Conservation (phyloP, 1,140 invertebrate genomes). For the Drosophila teissieri region DNA sequence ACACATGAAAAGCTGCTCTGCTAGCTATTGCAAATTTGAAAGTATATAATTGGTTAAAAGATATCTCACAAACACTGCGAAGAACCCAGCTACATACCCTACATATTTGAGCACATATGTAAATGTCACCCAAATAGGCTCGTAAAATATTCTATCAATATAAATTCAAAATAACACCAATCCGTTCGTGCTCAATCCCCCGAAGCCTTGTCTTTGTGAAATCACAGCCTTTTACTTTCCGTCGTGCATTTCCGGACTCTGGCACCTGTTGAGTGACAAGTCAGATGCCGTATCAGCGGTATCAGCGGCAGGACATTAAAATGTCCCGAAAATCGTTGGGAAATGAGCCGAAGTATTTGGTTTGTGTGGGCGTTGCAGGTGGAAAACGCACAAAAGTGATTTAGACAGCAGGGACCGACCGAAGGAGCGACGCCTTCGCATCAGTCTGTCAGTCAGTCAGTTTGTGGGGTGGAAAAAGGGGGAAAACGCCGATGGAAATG, state of each 20-base stretch:
- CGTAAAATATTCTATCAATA: not conserved
- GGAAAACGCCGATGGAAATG: conserved; percentile 14
- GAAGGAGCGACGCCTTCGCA: conserved; percentile 53
- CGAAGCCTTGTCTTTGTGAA: not conserved
- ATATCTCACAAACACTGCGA: not conserved
- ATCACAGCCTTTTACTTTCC: not conserved
- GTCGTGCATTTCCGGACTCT: conserved; percentile 10
- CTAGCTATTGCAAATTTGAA: too few relatives aligned
- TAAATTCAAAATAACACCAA: conserved; percentile 5
- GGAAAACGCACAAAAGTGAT: conserved; percentile 81
- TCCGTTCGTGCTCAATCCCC: not conserved
- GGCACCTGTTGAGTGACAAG: conserved; percentile 33
- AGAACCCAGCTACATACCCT: not conserved
- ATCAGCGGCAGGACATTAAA: conserved; percentile 33
- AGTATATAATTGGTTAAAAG: too few relatives aligned
- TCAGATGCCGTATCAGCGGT: conserved; percentile 10
- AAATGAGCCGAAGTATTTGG: conserved; percentile 57
- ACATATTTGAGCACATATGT: not conserved
- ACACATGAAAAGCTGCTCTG: too few relatives aligned
- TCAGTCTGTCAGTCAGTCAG: conserved; percentile 46
- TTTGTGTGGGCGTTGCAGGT: conserved; percentile 34
- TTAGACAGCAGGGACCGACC: conserved; percentile 58
- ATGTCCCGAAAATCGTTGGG: conserved; percentile 51
- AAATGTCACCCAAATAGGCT: not conserved
- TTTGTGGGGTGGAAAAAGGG: conserved; percentile 21